Evolutionary conservation across 1,140 invertebrate species (phyloP).

Genomic region (Agrilus planipennis): DNA sequence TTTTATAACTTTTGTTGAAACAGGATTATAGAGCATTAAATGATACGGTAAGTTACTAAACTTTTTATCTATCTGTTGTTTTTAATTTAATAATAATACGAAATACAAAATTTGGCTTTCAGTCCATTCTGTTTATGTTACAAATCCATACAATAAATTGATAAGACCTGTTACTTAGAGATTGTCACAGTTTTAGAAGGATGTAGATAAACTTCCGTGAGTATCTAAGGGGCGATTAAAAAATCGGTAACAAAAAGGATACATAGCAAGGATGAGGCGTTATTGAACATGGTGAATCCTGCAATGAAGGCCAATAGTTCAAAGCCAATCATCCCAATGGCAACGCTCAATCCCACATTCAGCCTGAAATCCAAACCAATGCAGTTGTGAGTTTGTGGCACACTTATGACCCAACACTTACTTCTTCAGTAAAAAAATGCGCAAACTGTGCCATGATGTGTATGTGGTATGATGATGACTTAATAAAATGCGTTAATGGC

Average conservation of each 20-base stretch:
- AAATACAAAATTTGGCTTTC: no score
- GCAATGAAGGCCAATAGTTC: slow-evolving; percentile 49
- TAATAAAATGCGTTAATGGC: no score
- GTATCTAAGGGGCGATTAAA: not conserved
- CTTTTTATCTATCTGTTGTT: no score
- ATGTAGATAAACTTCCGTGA: not conserved
- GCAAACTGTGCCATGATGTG: not conserved
- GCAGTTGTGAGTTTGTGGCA: no score
- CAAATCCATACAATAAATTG: not conserved
- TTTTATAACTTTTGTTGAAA: no score
- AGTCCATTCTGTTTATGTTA: no score
- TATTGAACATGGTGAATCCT: slow-evolving; percentile 54
- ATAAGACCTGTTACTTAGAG: not conserved
- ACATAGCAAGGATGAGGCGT: slow-evolving; percentile 47
- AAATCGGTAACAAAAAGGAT: slow-evolving; percentile 42
- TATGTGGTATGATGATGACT: no score
- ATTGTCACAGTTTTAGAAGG: not conserved
- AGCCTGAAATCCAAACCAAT: slow-evolving; percentile 34
- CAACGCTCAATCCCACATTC: slow-evolving; percentile 37
- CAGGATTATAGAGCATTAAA: no score
- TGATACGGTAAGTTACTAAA: no score
- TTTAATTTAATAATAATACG: no score
- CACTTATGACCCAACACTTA: not conserved
- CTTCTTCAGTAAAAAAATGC: not conserved
- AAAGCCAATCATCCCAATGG: slow-evolving; percentile 43